These are phyloP conservation scores for Ficedula albicollis DNA, from an alignment of 2,797 vertebrate genomes.

Conservation along the genomic window DNA sequence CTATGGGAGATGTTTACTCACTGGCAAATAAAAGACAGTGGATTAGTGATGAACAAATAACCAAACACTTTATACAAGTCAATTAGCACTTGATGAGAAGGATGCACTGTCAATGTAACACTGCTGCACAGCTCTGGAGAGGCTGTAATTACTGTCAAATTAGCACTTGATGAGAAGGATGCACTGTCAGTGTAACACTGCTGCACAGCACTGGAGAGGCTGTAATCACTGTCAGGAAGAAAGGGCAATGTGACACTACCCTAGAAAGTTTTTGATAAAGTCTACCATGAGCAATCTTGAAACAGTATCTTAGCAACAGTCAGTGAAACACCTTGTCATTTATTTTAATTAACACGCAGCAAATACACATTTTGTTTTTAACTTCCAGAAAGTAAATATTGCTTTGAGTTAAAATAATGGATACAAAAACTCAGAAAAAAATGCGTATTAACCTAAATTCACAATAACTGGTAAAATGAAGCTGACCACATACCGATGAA, in stretches of 20 bases:
- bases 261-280: conserved; percentile 36
- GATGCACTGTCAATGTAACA: neutral
- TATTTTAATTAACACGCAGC: conserved; percentile 14
- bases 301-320: conserved; percentile 65
- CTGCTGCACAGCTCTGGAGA: neutral
- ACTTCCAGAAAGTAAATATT: conserved; percentile 9
- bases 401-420: neutral
- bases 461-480: neutral
- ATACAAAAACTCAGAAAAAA: neutral
- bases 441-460: neutral
- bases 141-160: too few relatives aligned
- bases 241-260: neutral
- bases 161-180: neutral
- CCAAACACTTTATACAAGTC: neutral
- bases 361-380: neutral
- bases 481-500: neutral
- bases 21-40: neutral
- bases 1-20: neutral
- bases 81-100: neutral
- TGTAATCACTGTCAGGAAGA: neutral
- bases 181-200: neutral
- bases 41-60: neutral
- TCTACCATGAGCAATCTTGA: conserved; percentile 15
- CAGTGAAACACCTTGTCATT: conserved; percentile 17
- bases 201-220: neutral